Conservation (phyloP, 2,113 vertebrate species). For the Desmodus rotundus region DNA sequence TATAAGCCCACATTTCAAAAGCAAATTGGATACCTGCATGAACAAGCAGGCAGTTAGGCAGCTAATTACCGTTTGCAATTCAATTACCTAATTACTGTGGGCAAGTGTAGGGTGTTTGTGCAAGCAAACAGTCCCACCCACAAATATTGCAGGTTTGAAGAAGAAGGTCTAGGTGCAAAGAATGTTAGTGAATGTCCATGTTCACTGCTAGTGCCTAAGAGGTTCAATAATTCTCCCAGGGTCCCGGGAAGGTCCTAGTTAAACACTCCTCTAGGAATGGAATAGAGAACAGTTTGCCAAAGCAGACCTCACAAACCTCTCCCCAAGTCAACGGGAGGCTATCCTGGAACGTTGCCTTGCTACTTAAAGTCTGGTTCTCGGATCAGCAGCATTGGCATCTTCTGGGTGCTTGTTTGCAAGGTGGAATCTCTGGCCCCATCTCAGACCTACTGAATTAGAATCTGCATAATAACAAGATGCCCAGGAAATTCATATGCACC, state of each 20-base stretch:
- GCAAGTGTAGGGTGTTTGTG: constrained; percentile 69
- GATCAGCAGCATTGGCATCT: not conserved
- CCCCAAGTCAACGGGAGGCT: not conserved
- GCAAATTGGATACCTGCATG: constrained; percentile 77
- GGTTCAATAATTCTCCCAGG: constrained; percentile 35
- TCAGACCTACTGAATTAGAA: not conserved
- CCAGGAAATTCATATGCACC: not conserved
- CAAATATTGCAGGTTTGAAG: constrained; percentile 76
- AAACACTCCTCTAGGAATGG: constrained; percentile 26
- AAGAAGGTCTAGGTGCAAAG: constrained; percentile 69
- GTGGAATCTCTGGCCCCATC: not conserved
- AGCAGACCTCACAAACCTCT: not conserved
- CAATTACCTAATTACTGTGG: constrained; percentile 78
- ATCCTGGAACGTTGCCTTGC: not conserved
- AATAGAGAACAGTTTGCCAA: not conserved
- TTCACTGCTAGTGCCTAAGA: constrained; percentile 37
- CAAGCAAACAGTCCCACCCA: constrained; percentile 72
- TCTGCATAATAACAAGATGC: not conserved
- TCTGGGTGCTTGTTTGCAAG: not conserved
- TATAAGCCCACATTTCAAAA: constrained; percentile 72
- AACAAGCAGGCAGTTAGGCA: constrained; percentile 77
- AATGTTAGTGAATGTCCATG: no score
- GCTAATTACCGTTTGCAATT: constrained; percentile 78
- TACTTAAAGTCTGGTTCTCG: not conserved
- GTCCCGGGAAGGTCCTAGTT: constrained; percentile 22